Base-by-base conservation (phyloP, 2,797 vertebrate genomes). In the Selene dorsalis region DNA sequence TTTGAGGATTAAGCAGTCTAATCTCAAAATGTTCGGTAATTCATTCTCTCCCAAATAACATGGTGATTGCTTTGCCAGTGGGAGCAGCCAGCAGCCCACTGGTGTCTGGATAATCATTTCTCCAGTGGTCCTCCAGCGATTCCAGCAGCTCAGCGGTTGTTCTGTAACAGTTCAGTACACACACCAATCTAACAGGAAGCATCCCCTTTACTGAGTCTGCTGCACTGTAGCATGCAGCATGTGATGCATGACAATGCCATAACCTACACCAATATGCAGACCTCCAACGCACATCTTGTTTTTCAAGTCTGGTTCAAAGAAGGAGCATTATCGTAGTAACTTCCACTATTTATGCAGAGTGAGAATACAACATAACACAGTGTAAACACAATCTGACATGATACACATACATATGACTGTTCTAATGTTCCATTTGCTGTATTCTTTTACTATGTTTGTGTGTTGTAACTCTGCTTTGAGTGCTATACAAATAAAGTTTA, bases 21-120 rank as follows among this genome's bases (percentile, higher is more conserved):
- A 91, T 91, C 87, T 91, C 32, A 76, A 89, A 89, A 91, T 91
- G 85, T 85, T 84, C 79, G 63, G 80, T 82, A 86, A 90, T 91
- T 89, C 83, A 82, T 88, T 83, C 80, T 73, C 68, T 62, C 61
- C 75, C 59, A 81, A 87, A 85, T 77, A 74, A 72, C 81, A 82
- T 58, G 39, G 77, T 86, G 88, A 91, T 91, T 92, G 84, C 84
- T 82, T 85, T 72, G 83, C 85, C 89, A 63, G 85, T 70, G 85
- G 88, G 85, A 85, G 82, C 75, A 82, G 75, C 58, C 81, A 62
- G 86, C 83, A 82, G 80, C 78, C 77, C 68, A 35, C 79, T 28
- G 79, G 69, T 82, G 88, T 82, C 82, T 77, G 86, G 80, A 64
- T 91, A 90, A 92, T 92, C 67, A 41, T 63, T 88, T 83, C 79